phyloP scores from a whole-genome alignment of 1,140 invertebrate genomes.

The Sminthurides bifidus region DNA sequence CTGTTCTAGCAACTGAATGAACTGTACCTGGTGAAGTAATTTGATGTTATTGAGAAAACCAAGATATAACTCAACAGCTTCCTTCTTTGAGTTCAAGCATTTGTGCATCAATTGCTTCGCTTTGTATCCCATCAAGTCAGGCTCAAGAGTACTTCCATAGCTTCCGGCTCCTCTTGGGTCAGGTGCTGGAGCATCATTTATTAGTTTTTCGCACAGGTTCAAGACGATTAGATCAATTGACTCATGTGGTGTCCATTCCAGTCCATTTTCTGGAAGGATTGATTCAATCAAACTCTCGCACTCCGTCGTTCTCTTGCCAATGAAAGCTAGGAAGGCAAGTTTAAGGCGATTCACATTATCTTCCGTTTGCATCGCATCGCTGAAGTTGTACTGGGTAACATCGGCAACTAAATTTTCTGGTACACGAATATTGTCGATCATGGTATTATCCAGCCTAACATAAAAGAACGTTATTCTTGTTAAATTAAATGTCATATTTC shows the following conservation, averaged over 20 bases:
- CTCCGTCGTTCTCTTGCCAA: constrained; percentile 37
- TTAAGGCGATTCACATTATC: constrained; percentile 29
- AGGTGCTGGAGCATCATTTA: constrained; percentile 74
- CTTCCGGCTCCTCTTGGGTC: constrained; percentile 66
- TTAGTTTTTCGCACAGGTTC: constrained; percentile 46
- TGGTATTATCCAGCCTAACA: not conserved
- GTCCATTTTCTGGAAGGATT: constrained; percentile 47
- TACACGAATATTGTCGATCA: not conserved
- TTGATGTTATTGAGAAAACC: constrained; percentile 62
- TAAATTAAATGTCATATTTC: too few relatives aligned
- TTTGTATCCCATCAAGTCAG: constrained; percentile 24
- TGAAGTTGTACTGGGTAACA: constrained; percentile 1
- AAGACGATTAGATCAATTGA: constrained; percentile 24
- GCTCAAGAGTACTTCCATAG: constrained; percentile 15
- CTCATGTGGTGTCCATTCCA: constrained; percentile 20
- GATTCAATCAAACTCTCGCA: constrained; percentile 53
- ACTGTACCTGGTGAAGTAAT: constrained; percentile 55
- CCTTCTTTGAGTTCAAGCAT: constrained; percentile 64
- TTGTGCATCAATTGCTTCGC: constrained; percentile 30
- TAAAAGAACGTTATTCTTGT: too few relatives aligned
- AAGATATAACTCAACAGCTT: constrained; percentile 58
- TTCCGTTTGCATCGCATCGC: constrained; percentile 3
- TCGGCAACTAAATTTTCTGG: constrained; percentile 2
- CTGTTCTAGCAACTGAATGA: too few relatives aligned
- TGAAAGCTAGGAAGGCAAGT: constrained; percentile 26